These are phyloP conservation scores for Caenorhabditis imperialis DNA, from an alignment of 2,888 invertebrate genomes.

Conservation along the genomic window DNA sequence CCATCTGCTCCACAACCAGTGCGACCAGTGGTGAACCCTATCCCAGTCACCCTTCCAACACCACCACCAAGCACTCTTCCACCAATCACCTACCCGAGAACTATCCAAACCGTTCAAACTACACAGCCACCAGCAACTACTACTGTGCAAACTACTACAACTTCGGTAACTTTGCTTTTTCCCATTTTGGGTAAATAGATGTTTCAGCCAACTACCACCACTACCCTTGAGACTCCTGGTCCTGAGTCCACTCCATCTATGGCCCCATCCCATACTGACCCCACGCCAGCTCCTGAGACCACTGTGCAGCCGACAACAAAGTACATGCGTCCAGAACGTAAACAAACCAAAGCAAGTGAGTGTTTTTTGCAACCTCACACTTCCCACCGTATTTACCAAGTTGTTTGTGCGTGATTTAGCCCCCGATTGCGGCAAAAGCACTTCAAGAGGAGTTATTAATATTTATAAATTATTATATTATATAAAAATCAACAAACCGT, in stretches of 20 bases:
- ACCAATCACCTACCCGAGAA: constrained; percentile 55
- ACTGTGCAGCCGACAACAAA: constrained; percentile 52
- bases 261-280: constrained; percentile 49
- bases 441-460: no score
- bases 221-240: constrained; percentile 54
- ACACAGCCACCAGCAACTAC: constrained; percentile 19
- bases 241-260: constrained; percentile 52
- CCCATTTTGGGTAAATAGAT: neutral
- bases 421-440: no score
- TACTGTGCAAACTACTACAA: constrained; percentile 15
- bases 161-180: constrained; percentile 1
- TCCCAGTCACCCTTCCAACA: constrained; percentile 40
- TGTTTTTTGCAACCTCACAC: no score
- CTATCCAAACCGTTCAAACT: constrained; percentile 22
- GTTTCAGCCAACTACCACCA: constrained; percentile 39
- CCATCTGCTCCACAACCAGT: constrained; percentile 40
- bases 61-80: constrained; percentile 49
- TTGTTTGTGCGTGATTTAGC: constrained; percentile 52
- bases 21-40: constrained; percentile 26
- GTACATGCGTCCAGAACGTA: constrained; percentile 62
- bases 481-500: constrained; percentile 44
- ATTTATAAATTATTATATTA: constrained; percentile 47
- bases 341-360: constrained; percentile 58
- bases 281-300: constrained; percentile 47
- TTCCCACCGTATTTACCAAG: no score